Conservation (phyloP, 2,797 vertebrate species). For the Dendrocincla fuliginosa region DNA sequence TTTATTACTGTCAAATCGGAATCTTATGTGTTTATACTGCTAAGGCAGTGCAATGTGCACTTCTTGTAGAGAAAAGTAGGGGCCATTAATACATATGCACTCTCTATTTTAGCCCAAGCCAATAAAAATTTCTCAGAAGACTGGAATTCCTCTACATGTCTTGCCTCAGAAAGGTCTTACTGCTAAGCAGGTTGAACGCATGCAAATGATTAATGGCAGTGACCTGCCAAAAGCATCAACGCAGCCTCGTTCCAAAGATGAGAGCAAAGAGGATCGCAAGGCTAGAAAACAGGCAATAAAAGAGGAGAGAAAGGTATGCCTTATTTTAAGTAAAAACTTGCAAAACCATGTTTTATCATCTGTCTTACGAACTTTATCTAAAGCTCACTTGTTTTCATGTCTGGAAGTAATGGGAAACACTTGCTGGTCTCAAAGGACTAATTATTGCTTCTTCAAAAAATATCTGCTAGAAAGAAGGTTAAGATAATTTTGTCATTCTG, state of each 20-base stretch:
- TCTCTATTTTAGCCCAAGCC: conserved; percentile 78
- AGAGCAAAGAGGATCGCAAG: conserved; percentile 85
- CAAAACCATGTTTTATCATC: fast-evolving
- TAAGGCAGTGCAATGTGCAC: neutral
- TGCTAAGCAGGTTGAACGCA: conserved; percentile 86
- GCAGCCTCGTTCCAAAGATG: conserved; percentile 80
- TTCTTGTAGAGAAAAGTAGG: neutral
- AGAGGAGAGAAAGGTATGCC: conserved; percentile 88
- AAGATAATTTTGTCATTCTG: neutral
- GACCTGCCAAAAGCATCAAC: conserved; percentile 87
- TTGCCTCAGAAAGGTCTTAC: conserved; percentile 84
- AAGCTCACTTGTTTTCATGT: neutral
- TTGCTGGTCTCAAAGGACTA: neutral
- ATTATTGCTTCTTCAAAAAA: neutral
- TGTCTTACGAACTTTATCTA: fast-evolving
- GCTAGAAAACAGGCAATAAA: conserved; percentile 88
- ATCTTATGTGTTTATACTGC: neutral
- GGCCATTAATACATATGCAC: neutral
- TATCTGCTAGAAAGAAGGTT: neutral
- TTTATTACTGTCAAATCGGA: neutral
- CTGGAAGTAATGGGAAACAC: neutral
- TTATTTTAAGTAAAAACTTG: neutral
- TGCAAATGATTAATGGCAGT: conserved; percentile 87
- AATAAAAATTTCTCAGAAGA: conserved; percentile 87
- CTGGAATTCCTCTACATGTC: conserved; percentile 88